phyloP scores from a whole-genome alignment of 1,140 invertebrate species.

The Watersipora subatra region DNA sequence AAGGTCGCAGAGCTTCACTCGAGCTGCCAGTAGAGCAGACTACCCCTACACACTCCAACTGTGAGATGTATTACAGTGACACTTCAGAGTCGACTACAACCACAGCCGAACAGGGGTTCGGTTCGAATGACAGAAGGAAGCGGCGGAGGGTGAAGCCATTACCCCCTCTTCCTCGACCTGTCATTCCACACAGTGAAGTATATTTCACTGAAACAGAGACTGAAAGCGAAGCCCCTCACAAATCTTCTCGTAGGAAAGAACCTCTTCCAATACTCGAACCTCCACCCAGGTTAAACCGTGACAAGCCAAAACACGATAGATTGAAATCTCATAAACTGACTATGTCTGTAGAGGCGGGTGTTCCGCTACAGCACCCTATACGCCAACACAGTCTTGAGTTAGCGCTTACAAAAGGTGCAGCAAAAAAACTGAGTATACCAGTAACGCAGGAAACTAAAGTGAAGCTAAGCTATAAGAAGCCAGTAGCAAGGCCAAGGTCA shows the following conservation, averaged over 20 bases:
- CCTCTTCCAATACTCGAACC: background rate
- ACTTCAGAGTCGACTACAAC: background rate
- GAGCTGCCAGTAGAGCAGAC: background rate
- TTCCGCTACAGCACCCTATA: background rate
- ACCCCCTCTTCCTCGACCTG: background rate
- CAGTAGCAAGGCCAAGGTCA: background rate
- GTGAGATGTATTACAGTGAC: background rate
- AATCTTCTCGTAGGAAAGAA: background rate
- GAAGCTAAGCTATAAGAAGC: background rate
- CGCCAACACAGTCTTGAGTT: background rate
- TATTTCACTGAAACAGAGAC: background rate
- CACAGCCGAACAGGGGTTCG: background rate
- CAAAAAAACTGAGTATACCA: background rate
- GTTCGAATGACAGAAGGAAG: background rate
- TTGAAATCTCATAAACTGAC: too few relatives aligned
- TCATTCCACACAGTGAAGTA: background rate
- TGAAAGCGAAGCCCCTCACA: background rate
- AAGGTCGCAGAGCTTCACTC: background rate
- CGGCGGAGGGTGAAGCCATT: background rate
- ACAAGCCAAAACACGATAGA: background rate
- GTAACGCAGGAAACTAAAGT: background rate
- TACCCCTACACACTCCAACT: background rate
- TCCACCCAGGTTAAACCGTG: background rate
- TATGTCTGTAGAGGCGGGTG: too few relatives aligned
- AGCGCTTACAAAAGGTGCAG: background rate